A percentile compares a stretch with the other conserved stretches of the same genome.
phyloP scores from a whole-genome alignment of 2,888 invertebrate genomes.

The Strigamia maritima region DNA sequence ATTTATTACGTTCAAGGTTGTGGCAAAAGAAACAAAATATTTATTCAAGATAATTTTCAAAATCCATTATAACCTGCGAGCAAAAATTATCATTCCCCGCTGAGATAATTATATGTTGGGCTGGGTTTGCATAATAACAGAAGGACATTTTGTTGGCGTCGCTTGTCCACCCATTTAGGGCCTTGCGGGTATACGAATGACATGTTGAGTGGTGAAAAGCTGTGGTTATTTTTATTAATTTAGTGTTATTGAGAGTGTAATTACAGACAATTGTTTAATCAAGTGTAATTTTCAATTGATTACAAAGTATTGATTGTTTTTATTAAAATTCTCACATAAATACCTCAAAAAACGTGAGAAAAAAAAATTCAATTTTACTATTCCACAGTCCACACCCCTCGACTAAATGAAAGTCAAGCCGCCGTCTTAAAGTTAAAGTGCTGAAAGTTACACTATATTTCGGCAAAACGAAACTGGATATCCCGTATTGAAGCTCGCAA shows the following conservation, averaged over 20 bases:
- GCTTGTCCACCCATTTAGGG: neutral
- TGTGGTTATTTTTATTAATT: constrained; percentile 1
- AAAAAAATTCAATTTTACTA: no score
- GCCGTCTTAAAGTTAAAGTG: constrained; percentile 3
- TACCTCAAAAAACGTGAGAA: no score
- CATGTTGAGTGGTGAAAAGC: constrained; percentile 19
- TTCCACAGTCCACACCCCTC: neutral
- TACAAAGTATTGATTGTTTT: neutral
- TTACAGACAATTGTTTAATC: neutral
- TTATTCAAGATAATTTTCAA: constrained; percentile 25
- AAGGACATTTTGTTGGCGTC: constrained; percentile 21
- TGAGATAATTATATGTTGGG: constrained; percentile 24
- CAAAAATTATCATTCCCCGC: constrained; percentile 13
- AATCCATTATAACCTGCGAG: constrained; percentile 9
- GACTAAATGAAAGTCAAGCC: neutral
- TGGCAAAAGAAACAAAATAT: neutral
- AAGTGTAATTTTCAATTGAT: neutral
- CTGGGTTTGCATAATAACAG: constrained; percentile 19
- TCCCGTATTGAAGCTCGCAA: neutral
- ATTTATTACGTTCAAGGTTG: constrained; percentile 26
- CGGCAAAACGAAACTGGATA: neutral
- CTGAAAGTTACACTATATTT: constrained; percentile 16
- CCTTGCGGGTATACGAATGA: neutral
- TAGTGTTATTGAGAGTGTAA: neutral
- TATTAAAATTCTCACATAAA: no score